These are phyloP conservation scores for Sylvilagus bachmani DNA, from an alignment of 2,113 vertebrate species.

Conservation along the genomic window DNA sequence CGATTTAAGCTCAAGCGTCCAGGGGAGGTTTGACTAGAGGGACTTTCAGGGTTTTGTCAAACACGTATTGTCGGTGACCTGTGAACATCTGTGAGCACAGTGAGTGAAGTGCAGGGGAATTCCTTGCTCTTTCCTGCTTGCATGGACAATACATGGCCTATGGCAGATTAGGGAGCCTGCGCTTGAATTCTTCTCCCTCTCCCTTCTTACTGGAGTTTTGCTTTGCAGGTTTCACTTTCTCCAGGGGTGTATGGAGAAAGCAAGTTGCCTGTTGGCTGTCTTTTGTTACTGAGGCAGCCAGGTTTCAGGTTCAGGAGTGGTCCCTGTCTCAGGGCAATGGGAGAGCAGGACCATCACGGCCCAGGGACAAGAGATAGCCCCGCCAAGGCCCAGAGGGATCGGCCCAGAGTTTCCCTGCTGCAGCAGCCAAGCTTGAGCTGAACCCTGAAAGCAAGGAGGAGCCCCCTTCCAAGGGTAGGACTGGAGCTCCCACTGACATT, in stretches of 20 bases:
- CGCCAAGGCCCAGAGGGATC: fast-evolving
- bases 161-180: not conserved
- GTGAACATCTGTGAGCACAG: not conserved
- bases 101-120: not conserved
- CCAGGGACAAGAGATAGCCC: not conserved
- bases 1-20: not conserved
- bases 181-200: not conserved
- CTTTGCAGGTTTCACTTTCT: not conserved
- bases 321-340: not conserved
- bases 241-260: not conserved
- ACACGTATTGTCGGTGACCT: not conserved
- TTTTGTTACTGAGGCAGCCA: not conserved
- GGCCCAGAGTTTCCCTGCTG: not conserved
- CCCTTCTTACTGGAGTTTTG: not conserved
- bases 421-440: not conserved
- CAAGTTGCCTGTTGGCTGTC: not conserved
- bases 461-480: not conserved
- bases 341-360: not conserved
- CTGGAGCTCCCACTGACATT: not conserved
- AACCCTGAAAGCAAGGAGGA: not conserved
- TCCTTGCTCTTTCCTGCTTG: not conserved
- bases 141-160: not conserved
- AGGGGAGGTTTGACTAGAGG: not conserved
- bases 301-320: not conserved
- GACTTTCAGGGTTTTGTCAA: conserved; percentile 30